Conservation (phyloP, 2,888 invertebrate species). For the Acronicta psi region DNA sequence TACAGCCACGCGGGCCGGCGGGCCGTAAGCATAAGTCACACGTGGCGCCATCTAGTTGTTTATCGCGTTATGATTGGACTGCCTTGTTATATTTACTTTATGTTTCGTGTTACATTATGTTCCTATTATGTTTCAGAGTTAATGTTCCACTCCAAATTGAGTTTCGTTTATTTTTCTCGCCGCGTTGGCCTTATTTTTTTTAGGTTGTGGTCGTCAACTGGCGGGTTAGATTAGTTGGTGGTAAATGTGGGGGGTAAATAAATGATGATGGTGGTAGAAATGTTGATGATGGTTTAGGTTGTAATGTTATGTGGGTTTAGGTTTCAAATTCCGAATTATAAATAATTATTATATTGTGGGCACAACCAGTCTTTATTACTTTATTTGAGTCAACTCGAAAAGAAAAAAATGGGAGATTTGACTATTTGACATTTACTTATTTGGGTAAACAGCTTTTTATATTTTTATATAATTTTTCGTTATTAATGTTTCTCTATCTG, state of each 20-base stretch:
- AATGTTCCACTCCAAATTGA: conserved; percentile 50
- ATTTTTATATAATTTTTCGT: too few relatives aligned
- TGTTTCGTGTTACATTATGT: conserved; percentile 50
- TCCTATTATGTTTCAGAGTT: conserved; percentile 47
- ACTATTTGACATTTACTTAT: too few relatives aligned
- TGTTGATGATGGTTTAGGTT: too few relatives aligned
- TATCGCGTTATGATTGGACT: conserved; percentile 66
- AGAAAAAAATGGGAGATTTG: too few relatives aligned
- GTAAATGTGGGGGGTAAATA: conserved; percentile 6
- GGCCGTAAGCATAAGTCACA: conserved; percentile 52
- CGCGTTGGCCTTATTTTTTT: conserved; percentile 33
- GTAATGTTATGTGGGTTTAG: too few relatives aligned
- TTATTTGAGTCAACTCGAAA: too few relatives aligned
- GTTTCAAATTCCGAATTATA: too few relatives aligned
- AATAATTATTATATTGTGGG: too few relatives aligned
- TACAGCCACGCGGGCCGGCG: conserved; percentile 10
- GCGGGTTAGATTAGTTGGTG: conserved; percentile 19
- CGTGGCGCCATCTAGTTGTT: conserved; percentile 57
- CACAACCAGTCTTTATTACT: too few relatives aligned
- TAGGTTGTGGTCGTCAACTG: conserved; percentile 23
- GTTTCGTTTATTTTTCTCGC: conserved; percentile 53
- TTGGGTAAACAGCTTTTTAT: too few relatives aligned
- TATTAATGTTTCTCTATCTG: too few relatives aligned
- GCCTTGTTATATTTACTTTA: conserved; percentile 59
- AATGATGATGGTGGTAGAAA: too few relatives aligned